Conservation (phyloP, 2,113 vertebrate genomes). For the Sterna hirundo region DNA sequence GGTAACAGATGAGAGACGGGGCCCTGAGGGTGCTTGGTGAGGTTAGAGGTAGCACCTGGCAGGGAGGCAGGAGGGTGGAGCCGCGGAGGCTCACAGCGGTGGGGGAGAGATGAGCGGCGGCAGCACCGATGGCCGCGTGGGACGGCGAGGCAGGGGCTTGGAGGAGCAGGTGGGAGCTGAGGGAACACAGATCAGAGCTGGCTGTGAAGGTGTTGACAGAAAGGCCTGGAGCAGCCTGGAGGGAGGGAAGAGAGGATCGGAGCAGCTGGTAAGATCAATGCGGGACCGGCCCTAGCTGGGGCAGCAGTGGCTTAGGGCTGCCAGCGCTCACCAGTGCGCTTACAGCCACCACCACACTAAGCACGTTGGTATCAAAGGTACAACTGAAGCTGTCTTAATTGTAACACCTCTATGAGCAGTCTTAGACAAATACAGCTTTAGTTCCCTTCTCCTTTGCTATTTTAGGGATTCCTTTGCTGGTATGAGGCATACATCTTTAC, state of each 20-base stretch:
- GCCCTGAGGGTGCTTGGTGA: neutral
- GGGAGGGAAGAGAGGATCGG: neutral
- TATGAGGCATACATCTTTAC: neutral
- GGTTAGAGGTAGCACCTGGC: neutral
- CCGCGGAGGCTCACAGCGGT: rapidly evolving
- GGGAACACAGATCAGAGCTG: neutral
- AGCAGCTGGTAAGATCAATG: neutral
- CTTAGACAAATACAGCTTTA: neutral
- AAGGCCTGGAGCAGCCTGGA: constrained; percentile 34
- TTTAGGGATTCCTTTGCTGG: neutral
- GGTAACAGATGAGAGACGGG: neutral
- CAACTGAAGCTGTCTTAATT: neutral
- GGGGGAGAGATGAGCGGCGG: rapidly evolving
- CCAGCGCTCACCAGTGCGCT: neutral
- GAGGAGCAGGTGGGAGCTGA: neutral
- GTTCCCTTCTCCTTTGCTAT: neutral
- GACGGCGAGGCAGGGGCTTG: rapidly evolving
- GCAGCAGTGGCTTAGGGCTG: neutral
- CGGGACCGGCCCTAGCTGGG: neutral
- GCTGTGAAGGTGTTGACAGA: neutral
- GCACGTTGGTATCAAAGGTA: neutral
- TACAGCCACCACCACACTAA: neutral
- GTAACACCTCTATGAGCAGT: neutral
- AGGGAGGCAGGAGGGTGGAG: neutral
- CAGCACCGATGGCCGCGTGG: rapidly evolving